Conservation (phyloP, 2,113 vertebrate species). For the Sinocyclocheilus anshuiensis region DNA sequence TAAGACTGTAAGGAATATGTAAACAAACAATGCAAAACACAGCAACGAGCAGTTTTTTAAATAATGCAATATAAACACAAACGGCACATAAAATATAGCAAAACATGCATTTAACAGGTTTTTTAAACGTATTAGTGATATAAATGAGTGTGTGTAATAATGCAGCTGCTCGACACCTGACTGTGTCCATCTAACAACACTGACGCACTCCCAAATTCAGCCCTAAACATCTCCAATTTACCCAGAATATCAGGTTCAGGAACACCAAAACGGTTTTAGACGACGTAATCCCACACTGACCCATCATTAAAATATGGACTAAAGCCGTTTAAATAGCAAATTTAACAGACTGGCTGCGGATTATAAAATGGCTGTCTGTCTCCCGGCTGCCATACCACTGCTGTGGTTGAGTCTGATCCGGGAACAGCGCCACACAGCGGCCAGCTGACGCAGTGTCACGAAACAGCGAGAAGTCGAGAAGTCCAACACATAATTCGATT, state of each 20-base stretch:
- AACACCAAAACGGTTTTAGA: slow-evolving; percentile 97
- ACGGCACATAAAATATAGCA: too few species aligned
- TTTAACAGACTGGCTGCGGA: slow-evolving; percentile 7
- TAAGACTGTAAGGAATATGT: neutral
- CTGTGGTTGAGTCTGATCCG: neutral
- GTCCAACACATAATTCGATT: neutral
- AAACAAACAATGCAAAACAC: neutral
- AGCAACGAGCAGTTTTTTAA: neutral
- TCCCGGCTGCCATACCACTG: slow-evolving; percentile 29
- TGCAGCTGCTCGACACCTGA: slow-evolving; percentile 19
- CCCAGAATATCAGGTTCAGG: slow-evolving; percentile 97
- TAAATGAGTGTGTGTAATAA: neutral
- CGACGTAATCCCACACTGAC: slow-evolving; percentile 95
- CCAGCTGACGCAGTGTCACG: neutral
- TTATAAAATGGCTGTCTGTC: slow-evolving; percentile 55
- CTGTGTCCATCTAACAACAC: slow-evolving; percentile 9
- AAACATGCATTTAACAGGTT: neutral
- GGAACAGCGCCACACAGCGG: slow-evolving; percentile 52
- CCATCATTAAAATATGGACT: slow-evolving; percentile 61
- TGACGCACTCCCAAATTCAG: slow-evolving; percentile 52
- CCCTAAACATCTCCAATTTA: slow-evolving; percentile 57
- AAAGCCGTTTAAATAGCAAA: neutral
- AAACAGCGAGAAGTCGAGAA: neutral
- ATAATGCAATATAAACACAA: neutral
- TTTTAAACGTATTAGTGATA: neutral